Evolutionary conservation across 1,140 invertebrate species (phyloP), one percentile per base, ranked within the genome.

Genomic region (Polyergus mexicanus): DNA sequence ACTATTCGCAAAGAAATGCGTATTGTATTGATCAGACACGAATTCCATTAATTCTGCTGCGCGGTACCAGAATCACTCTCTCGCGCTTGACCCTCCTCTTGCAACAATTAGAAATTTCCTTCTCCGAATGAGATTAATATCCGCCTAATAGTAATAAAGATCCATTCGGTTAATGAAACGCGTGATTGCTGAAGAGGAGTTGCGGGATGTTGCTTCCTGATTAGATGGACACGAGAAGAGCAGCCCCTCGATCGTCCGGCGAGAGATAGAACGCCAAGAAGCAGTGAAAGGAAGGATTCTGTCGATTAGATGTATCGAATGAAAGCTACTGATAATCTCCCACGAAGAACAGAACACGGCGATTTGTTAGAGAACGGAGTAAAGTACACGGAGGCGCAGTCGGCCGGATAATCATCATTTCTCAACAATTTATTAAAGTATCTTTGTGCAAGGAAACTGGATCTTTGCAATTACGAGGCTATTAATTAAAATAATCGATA

Each of bases 181-280:
- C 74, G 58, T 47, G 74, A 77, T 77, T 41, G 58, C n/a, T 76
- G 44, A 78, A 54, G 58, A 65, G 25, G 0, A 13, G 54, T 47
- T 58, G 44, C 54, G 41, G 22, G 16, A 63, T 56, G 25, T 56
- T n/a, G 58, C 3, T 38, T 1, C 54, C 11, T 38, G 88, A 87
- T 89, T 87, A 87, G 76, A 75, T 87, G 78, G 74, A 77, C 16
- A n/a, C 11, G 8, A n/a, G 44, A 77, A 56, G 65, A 62, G 56
- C 10, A 62, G 56, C 10, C 10, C 16, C n/a, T 41, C 16, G 25
- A 13, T 28, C 38, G 19, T 41, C 10, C 58, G n/a, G 54, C 28
- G 13, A 54, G 19, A 35, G 35, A 51, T 47, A 54, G 28, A 47
- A 0, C 32, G 13, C 41, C 32, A 69, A 68, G 63, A 80, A 51